These are phyloP conservation scores for Pandemis corylana DNA, from an alignment of 2,888 invertebrate species.

Conservation along the genomic window DNA sequence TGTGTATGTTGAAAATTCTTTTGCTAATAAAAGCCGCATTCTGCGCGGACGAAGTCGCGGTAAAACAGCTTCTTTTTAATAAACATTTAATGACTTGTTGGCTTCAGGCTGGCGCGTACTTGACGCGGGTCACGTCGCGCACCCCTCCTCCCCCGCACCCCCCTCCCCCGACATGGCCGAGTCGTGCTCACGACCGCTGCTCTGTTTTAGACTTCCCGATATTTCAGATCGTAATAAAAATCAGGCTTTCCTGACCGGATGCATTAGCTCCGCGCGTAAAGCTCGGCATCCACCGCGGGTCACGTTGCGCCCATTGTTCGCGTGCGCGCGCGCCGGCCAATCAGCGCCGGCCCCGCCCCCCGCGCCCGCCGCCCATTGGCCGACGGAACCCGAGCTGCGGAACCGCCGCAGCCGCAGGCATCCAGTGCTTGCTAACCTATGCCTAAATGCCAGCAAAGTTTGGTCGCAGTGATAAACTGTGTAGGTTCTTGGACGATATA, in stretches of 20 bases:
- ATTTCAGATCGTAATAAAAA: background rate
- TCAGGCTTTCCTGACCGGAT: background rate
- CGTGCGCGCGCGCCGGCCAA: conserved; percentile 29
- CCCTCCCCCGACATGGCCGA: background rate
- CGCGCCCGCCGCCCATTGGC: conserved; percentile 32
- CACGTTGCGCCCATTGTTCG: conserved; percentile 67
- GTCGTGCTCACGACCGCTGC: background rate
- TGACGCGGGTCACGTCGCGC: background rate
- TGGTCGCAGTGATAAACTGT: background rate
- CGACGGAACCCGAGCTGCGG: conserved; percentile 5
- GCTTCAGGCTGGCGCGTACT: no score
- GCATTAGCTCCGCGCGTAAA: conserved; percentile 44
- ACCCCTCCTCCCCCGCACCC: background rate
- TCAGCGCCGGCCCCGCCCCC: conserved; percentile 40
- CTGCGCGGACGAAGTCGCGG: no score
- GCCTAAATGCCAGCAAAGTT: background rate
- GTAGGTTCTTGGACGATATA: background rate
- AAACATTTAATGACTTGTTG: no score
- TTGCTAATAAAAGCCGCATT: no score
- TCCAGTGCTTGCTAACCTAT: background rate
- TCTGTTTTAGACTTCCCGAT: background rate
- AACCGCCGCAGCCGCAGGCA: conserved; percentile 5
- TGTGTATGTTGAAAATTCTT: no score
- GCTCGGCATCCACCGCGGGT: conserved; percentile 51
- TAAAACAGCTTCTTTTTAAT: no score